These are phyloP conservation scores for Dione juno DNA, from an alignment of 2,888 invertebrate species.

Conservation along the genomic window DNA sequence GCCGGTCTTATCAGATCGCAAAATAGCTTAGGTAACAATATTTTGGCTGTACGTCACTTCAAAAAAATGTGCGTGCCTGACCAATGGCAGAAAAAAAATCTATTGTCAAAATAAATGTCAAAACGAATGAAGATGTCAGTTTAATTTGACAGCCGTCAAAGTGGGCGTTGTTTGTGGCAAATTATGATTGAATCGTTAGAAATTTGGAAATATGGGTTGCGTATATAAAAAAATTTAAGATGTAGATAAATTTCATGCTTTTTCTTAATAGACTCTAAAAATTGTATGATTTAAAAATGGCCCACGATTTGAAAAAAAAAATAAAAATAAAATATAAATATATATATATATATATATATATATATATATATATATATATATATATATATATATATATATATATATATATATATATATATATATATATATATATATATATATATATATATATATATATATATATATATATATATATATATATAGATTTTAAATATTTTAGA, in stretches of 20 bases:
- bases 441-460: too few species aligned
- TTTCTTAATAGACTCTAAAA: neutral
- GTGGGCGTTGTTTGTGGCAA: slow-evolving; percentile 66
- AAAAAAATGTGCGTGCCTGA: slow-evolving; percentile 40
- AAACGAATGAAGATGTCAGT: slow-evolving; percentile 68
- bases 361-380: too few species aligned
- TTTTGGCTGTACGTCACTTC: slow-evolving; percentile 46
- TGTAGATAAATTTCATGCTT: neutral
- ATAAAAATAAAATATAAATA: too few species aligned
- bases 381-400: too few species aligned
- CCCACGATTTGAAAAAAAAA: too few species aligned
- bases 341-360: too few species aligned
- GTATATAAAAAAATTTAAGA: neutral
- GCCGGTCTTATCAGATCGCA: slow-evolving; percentile 39
- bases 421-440: too few species aligned
- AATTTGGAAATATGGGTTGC: slow-evolving; percentile 47
- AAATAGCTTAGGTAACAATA: slow-evolving; percentile 42
- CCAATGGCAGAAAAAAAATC: slow-evolving; percentile 39
- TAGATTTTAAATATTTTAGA: too few species aligned
- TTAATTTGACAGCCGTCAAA: slow-evolving; percentile 79
- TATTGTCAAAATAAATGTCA: slow-evolving; percentile 49
- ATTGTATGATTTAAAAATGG: too few species aligned
- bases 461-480: too few species aligned
- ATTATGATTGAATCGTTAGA: slow-evolving; percentile 61
- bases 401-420: too few species aligned